Evolutionary conservation across 2,888 invertebrate genomes (phyloP), one percentile per base, ranked within the genome.

Genomic region (Epiblema foenella): DNA sequence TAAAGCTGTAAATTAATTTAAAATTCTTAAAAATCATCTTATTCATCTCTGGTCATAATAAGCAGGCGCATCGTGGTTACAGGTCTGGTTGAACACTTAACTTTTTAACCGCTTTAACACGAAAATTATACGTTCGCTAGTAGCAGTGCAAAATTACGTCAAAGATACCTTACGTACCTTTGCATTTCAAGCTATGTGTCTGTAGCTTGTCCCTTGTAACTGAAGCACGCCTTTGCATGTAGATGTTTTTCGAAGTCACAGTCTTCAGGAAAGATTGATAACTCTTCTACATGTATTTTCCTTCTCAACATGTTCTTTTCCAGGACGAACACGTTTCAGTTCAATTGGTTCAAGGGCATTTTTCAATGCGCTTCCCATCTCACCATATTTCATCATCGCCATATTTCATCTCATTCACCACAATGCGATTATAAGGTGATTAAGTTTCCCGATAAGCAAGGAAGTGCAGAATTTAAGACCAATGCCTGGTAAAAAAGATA

Each of bases 131-230:
- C 69, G 33, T 70, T 70, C 70, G 70, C 70, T 24, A 59, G 18
- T 18, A 70, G 70, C 70, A 70, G 37, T 66, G 33, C 24, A 70
- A 52, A 65, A 65, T 65, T 58, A 69, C 64, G 65, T 56, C 70
- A 70, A 70, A 70, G 70, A 70, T 70, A 70, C 70, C 54, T 46
- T 66, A 70, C 70, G 70, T 70, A 70, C 70, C 70, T 70, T 70
- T 65, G 65, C 70, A 70, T 54, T 65, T 59, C 54, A 60, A 70
- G 54, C 52, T 59, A 52, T 59, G 49, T 68, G 52, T 33, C 42
- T 54, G 42, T 59, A 20, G 59, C 33, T 59, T 52, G 59, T 56
- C 18, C 52, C 65, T 20, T 63, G 56, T 63, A n/a, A 70, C 29
- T 58, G 65, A 65, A 54, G 70, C 59, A 17, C 66, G 49, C 65